Base-by-base conservation (phyloP, 92 coral and sea anemone genomes). In the Isaurus tuberculatus region DNA sequence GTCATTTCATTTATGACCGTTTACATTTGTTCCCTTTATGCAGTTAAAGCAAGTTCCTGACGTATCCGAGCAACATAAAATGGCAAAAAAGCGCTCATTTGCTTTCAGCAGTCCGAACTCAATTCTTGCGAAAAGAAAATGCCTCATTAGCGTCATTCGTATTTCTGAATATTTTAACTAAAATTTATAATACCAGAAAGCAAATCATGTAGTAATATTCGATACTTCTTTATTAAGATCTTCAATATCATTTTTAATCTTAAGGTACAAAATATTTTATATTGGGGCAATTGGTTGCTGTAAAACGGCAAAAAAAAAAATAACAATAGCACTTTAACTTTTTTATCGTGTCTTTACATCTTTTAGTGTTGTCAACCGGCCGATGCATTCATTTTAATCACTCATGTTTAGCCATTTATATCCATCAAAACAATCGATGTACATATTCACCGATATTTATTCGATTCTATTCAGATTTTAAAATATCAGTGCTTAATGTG, bases 31-130 rank as follows among this genome's bases (percentile, higher is more conserved):
- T 15, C 2, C 0, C 19, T 36, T 42, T 43, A 2, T 8, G 30
- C 55, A 17, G 37, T 6, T n/a, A n/a, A n/a, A 22, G 55, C 3
- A 2, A 27, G 55, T 27, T 37, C 17, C 27, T 2, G n/a, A 44
- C 5, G 78, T 72, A 22, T 72, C 78, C 40, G 16, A 72, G 78
- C 78, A 72, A 72, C 78, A 23, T 42, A 42, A 16, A 7, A 40
- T 71, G 17, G 61, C 36, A 26, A 46, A 72, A 44, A 49, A 23
- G 11, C 44, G 19, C 20, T 71, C 58, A 28, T 72, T 44, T 27
- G 27, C 44, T 36, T 6, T 7, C 43, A 55, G 31, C 23, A 36
- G 1, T 7, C 25, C 44, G 8, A 55, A 22, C 1, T 55, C 26
- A 55, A 55, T 1, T 72, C 78, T 5, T 20, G 23, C 27, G 0